A percentile compares a stretch with the other conserved stretches of the same genome.
Evolutionary conservation across 1,140 invertebrate genomes (phyloP).

Genomic region (Penaeus indicus): DNA sequence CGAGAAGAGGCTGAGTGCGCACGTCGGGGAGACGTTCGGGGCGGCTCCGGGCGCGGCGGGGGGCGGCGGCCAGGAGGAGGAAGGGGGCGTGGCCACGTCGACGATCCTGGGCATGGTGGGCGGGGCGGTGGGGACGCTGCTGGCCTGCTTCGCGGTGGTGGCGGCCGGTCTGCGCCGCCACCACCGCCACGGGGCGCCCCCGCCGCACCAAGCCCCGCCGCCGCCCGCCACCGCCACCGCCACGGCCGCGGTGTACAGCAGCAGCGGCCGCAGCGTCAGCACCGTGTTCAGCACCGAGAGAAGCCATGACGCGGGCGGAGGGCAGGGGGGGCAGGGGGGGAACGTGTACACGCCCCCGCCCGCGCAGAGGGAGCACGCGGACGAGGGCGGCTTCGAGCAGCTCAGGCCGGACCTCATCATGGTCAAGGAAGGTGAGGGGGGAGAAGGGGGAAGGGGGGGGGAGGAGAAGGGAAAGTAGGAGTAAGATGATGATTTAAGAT

Average conservation of each 20-base stretch:
- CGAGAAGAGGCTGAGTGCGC: conserved; percentile 76
- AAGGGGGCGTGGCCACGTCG: conserved; percentile 68
- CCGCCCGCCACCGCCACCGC: too few relatives aligned
- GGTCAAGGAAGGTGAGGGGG: conserved; percentile 27
- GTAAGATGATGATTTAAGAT: neutral
- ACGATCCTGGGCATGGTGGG: conserved; percentile 80
- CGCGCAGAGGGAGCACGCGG: neutral
- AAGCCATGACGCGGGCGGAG: too few relatives aligned
- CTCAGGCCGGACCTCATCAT: conserved; percentile 37
- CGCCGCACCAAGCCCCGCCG: too few relatives aligned
- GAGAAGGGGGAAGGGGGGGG: neutral
- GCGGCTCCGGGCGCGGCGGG: neutral
- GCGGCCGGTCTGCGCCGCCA: conserved; percentile 25
- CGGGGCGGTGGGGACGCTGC: conserved; percentile 78
- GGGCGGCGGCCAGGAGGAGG: too few relatives aligned
- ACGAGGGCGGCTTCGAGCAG: conserved; percentile 29
- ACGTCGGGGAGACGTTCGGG: conserved; percentile 16
- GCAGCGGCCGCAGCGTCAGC: too few relatives aligned
- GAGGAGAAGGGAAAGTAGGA: neutral
- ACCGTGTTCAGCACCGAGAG: too few relatives aligned
- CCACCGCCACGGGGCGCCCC: neutral
- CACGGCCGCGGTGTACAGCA: too few relatives aligned
- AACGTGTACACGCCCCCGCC: too few relatives aligned
- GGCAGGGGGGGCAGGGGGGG: too few relatives aligned
- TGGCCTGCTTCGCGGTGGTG: conserved; percentile 34